phyloP scores from a whole-genome alignment of 37 sponge, comb jelly and placozoan genomes.

The Halichondria panicea region DNA sequence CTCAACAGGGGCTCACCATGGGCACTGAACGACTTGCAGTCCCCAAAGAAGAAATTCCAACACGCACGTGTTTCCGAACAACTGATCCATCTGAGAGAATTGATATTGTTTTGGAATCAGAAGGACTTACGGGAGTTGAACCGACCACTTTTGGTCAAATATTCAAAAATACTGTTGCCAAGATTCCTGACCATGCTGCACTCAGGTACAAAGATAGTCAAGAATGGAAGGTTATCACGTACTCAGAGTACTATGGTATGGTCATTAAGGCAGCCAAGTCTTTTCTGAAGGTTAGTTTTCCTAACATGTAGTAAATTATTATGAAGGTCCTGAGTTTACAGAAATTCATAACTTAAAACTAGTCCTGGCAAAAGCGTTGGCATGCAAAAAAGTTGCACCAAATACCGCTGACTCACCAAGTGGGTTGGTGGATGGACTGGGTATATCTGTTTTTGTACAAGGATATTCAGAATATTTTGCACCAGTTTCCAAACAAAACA shows the following conservation, averaged over 20 bases:
- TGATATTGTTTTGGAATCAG: conserved; percentile 32
- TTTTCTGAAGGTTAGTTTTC: conserved; percentile 67
- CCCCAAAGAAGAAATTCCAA: background rate
- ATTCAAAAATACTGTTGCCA: conserved; percentile 25
- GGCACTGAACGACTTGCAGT: background rate
- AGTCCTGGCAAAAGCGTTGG: no score
- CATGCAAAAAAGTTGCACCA: no score
- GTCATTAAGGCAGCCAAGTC: conserved; percentile 65
- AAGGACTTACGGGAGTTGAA: conserved; percentile 7
- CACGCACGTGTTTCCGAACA: conserved; percentile 15
- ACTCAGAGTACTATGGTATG: conserved; percentile 48
- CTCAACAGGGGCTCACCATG: background rate
- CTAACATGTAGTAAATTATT: no score
- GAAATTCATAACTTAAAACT: no score
- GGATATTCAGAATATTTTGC: no score
- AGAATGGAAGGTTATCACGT: conserved; percentile 60
- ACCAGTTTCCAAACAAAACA: no score
- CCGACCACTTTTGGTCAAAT: conserved; percentile 53
- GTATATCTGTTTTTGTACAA: no score
- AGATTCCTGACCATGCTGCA: conserved; percentile 36
- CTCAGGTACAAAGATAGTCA: conserved; percentile 39
- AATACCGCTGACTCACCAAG: no score
- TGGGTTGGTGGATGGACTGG: no score
- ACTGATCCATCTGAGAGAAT: conserved; percentile 36
- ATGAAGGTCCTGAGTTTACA: no score